Evolutionary conservation across 2,888 invertebrate species (phyloP), one percentile per base, ranked within the genome.

Genomic region (Pedicia rivosa): DNA sequence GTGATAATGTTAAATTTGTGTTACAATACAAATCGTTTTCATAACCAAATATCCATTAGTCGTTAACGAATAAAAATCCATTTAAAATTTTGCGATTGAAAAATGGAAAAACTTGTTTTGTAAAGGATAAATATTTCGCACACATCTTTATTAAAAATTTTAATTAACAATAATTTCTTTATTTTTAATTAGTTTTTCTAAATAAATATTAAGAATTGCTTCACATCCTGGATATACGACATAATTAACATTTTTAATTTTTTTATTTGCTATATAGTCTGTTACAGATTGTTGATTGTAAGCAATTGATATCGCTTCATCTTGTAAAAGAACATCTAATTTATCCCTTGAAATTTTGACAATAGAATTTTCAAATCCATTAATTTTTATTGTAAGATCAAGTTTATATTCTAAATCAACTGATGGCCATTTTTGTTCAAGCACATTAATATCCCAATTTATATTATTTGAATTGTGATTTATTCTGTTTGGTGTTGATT

Each of bases 361-460:
- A 10, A 58, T 54, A 34, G 63, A 60, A 41, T 64, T 59, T 45
- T 68, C 65, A 28, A 51, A 50, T 5, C 66, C 65, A 48, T 73
- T 72, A 3, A 72, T 53, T 65, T 70, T 71, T 46, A 77, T 70
- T 34, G 65, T 62, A 33, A 82, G 63, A 47, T 75, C 72, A 38
- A 84, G 55, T 47, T 72, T 63, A 50, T 74, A 84, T 45, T 73
- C 56, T 42, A 64, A 57, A 59, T 88, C 81, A 35, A 82, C 69
- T 53, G 70, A 60, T 0, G 87, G 83, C 88, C 87, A 83, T 30
- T 55, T 63, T 59, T 90, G 86, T 38, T 78, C 69, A 28, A 84
- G 64, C 33, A 88, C 77, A 53, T 68, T 63, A 52, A 71, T 64
- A 36, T 77, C 62, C 77, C 82, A 81, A 33, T 68, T 54, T 33